Conservation (phyloP, 2,113 vertebrate species). For the Mus spicilegus region DNA sequence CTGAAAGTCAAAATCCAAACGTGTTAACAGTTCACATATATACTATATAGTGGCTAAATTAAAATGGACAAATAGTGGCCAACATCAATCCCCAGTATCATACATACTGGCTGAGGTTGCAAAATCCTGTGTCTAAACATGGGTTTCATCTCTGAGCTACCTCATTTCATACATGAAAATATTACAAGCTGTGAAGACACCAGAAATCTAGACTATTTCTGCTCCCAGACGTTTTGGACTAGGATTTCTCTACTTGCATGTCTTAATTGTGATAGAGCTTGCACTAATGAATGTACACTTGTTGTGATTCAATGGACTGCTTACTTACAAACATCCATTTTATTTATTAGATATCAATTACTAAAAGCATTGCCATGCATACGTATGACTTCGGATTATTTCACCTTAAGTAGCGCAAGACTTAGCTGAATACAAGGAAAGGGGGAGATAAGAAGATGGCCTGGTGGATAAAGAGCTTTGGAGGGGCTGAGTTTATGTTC, state of each 20-base stretch:
- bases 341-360: constrained; percentile 7
- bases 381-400: not conserved
- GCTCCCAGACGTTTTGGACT: not conserved
- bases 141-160: not conserved
- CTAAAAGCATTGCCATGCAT: not conserved
- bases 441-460: no score
- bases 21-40: not conserved
- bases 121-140: not conserved
- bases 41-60: not conserved
- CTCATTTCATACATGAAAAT: not conserved
- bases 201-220: not conserved
- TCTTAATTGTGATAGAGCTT: not conserved
- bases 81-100: no score
- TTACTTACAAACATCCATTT: not conserved
- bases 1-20: not conserved
- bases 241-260: not conserved
- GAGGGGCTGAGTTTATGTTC: no score
- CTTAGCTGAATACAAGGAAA: not conserved
- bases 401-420: not conserved
- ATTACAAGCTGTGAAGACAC: not conserved
- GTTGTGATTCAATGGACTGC: not conserved
- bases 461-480: no score
- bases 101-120: not conserved
- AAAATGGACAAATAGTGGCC: not conserved
- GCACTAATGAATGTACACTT: not conserved